Conservation (phyloP, 2,797 vertebrate species). For the Bufotes viridis region DNA sequence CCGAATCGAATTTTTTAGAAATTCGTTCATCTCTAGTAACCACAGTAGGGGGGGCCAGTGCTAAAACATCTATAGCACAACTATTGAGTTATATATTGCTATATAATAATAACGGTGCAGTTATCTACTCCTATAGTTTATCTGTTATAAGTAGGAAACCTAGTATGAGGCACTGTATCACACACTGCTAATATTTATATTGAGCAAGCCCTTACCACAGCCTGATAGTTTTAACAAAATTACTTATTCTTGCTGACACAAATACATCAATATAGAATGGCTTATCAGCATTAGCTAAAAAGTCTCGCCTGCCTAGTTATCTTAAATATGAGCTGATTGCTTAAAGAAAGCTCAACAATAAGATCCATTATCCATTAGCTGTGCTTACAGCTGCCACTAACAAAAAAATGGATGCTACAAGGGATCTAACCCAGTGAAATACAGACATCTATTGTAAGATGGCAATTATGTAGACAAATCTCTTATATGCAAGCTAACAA, state of each 20-base stretch:
- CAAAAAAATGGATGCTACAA: slow-evolving; percentile 26
- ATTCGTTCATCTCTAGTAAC: too few relatives aligned
- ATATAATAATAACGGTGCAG: too few relatives aligned
- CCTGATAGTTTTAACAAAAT: too few relatives aligned
- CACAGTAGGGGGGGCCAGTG: too few relatives aligned
- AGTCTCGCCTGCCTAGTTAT: slow-evolving; percentile 32
- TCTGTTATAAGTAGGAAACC: too few relatives aligned
- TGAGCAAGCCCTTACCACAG: too few relatives aligned
- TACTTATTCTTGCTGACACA: slow-evolving; percentile 58
- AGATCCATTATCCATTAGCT: slow-evolving; percentile 33
- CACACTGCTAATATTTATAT: too few relatives aligned
- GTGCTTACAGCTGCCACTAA: slow-evolving; percentile 49
- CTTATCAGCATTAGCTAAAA: slow-evolving; percentile 35
- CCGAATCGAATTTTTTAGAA: too few relatives aligned
- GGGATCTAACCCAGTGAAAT: background rate
- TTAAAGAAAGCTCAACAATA: slow-evolving; percentile 42
- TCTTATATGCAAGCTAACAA: background rate
- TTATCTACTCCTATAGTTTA: too few relatives aligned
- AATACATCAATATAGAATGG: slow-evolving; percentile 46
- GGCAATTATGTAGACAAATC: background rate
- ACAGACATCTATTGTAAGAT: slow-evolving; percentile 14
- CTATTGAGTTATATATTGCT: too few relatives aligned
- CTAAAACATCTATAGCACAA: too few relatives aligned
- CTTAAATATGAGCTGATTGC: slow-evolving; percentile 47
- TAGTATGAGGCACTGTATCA: too few relatives aligned